Evolutionary conservation across 2,797 vertebrate species (phyloP).

Genomic region (Propithecus deckenii): DNA sequence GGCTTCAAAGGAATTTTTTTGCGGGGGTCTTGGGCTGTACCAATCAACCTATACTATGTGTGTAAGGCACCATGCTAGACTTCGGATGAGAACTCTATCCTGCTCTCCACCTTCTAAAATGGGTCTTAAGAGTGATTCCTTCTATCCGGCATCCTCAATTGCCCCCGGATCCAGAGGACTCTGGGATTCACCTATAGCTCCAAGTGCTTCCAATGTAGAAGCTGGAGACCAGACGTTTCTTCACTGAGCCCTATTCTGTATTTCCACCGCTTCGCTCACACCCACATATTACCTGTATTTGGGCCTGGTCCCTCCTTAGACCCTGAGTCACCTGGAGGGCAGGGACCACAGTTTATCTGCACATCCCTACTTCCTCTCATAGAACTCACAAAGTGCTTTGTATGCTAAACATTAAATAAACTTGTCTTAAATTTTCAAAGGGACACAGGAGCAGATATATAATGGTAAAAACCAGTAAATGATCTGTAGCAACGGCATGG

Average conservation of each 20-base stretch:
- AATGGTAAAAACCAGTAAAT: not conserved
- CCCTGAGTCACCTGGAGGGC: not conserved
- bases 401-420: not conserved
- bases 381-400: not conserved
- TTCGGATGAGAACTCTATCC: not conserved
- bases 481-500: not conserved
- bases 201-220: not conserved
- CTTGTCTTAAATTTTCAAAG: not conserved
- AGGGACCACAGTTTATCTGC: not conserved
- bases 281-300: too few relatives aligned
- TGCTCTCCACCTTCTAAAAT: not conserved
- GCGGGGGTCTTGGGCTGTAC: accelerated
- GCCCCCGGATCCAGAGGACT: too few relatives aligned
- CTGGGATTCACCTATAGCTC: not conserved
- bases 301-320: not conserved
- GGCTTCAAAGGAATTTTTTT: not conserved
- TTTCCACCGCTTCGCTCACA: not conserved
- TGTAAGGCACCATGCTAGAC: accelerated
- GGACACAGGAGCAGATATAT: not conserved
- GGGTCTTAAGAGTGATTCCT: not conserved
- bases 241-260: not conserved
- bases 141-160: not conserved
- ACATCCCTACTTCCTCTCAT: not conserved
- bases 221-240: not conserved
- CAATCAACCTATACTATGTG: not conserved